A percentile compares a stretch with the other conserved stretches of the same genome.
phyloP scores from a whole-genome alignment of 2,113 vertebrate genomes.

The Salvelinus sp. region DNA sequence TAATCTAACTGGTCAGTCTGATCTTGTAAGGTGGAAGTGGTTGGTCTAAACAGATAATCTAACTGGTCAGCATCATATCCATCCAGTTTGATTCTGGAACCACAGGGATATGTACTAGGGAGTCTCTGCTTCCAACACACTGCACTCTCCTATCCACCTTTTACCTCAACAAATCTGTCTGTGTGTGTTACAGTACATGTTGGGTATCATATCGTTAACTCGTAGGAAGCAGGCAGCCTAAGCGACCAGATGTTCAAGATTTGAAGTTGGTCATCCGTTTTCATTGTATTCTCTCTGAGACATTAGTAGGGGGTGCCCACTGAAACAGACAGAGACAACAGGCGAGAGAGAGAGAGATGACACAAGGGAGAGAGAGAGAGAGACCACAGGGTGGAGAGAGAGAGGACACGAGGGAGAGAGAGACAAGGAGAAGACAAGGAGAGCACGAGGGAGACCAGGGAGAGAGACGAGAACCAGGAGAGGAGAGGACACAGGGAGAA shows the following conservation, averaged over 20 bases:
- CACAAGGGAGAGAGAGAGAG: no score
- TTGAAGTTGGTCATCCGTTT: slow-evolving; percentile 99
- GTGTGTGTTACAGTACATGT: not conserved
- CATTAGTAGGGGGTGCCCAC: slow-evolving; percentile 99
- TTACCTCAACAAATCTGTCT: slow-evolving; percentile 71
- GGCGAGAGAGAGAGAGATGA: no score
- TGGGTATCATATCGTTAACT: slow-evolving; percentile 79
- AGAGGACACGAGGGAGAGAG: no score
- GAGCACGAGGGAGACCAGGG: no score
- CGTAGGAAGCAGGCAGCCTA: slow-evolving; percentile 97
- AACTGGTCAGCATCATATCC: slow-evolving; percentile 63
- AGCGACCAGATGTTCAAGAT: slow-evolving; percentile 99
- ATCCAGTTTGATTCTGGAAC: slow-evolving; percentile 63
- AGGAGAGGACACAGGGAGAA: no score
- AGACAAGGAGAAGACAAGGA: no score
- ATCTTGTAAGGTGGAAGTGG: slow-evolving; percentile 38
- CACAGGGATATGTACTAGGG: slow-evolving; percentile 69
- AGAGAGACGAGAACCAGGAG: no score
- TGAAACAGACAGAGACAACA: slow-evolving; percentile 65
- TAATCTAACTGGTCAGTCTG: slow-evolving; percentile 69
- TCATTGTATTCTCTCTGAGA: slow-evolving; percentile 98
- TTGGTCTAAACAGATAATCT: slow-evolving; percentile 59
- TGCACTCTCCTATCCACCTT: slow-evolving; percentile 49
- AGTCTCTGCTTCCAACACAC: slow-evolving; percentile 57
- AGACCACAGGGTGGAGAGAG: no score